Evolutionary conservation across 35 echinoderm and acorn worm species (phyloP).

Genomic region (Holothuria glaberrima): DNA sequence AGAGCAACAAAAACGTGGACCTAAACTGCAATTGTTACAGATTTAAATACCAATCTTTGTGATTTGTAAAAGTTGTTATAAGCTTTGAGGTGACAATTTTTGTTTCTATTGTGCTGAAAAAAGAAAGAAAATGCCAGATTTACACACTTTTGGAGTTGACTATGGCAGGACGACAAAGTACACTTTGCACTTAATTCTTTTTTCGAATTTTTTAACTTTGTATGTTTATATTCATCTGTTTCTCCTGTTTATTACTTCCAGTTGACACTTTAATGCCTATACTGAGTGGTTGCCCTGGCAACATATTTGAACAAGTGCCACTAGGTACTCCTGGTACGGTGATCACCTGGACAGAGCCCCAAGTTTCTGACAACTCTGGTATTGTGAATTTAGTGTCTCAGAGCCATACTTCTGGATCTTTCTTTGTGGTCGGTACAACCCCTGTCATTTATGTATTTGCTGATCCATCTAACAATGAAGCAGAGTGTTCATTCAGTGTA

Average conservation of each 20-base stretch:
- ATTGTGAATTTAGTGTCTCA: slow-evolving; percentile 19
- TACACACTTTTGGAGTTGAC: no score
- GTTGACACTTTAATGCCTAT: not conserved
- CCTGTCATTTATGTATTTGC: slow-evolving; percentile 36
- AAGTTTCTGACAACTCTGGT: slow-evolving; percentile 78
- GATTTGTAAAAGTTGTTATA: no score
- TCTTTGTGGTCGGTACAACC: slow-evolving; percentile 46
- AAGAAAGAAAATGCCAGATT: no score
- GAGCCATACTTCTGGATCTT: not conserved
- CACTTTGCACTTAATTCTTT: no score
- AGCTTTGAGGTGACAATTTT: no score
- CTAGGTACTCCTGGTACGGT: not conserved
- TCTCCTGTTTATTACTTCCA: not conserved
- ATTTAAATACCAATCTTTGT: no score
- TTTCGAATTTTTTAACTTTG: not conserved
- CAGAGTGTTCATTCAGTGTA: slow-evolving; percentile 52
- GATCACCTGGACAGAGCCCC: slow-evolving; percentile 19
- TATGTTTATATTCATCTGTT: no score
- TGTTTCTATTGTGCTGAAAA: no score
- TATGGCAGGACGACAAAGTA: no score
- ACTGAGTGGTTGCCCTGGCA: not conserved
- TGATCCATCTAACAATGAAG: slow-evolving; percentile 53
- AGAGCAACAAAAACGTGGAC: no score
- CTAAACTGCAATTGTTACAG: no score
- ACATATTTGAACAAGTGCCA: not conserved